phyloP scores from a whole-genome alignment of 1,140 invertebrate genomes.

The Pseudomyrmex sp. region DNA sequence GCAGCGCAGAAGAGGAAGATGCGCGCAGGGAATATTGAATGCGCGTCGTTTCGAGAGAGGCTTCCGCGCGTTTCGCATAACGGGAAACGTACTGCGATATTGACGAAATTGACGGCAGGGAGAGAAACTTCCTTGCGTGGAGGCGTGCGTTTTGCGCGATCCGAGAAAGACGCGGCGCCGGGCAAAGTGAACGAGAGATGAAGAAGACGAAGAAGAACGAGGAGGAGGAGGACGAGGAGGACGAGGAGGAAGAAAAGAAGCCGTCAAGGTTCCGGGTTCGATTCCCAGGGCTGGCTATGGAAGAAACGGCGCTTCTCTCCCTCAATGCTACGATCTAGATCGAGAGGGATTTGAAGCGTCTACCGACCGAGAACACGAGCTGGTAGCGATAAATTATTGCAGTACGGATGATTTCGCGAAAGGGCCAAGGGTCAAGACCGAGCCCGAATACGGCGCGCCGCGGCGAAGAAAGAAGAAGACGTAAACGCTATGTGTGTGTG shows the following conservation, averaged over 20 bases:
- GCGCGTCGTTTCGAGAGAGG: slow-evolving; percentile 42
- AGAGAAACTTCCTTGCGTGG: slow-evolving; percentile 28
- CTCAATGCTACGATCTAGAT: slow-evolving; percentile 78
- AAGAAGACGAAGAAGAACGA: slow-evolving; percentile 31
- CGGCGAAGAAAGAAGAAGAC: slow-evolving; percentile 83
- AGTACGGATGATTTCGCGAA: slow-evolving; percentile 77
- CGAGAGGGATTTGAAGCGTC: slow-evolving; percentile 66
- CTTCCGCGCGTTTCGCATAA: slow-evolving; percentile 54
- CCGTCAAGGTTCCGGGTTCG: slow-evolving; percentile 79
- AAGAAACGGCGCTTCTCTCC: slow-evolving; percentile 72
- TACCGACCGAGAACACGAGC: slow-evolving; percentile 66
- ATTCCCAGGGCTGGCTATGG: slow-evolving; percentile 76
- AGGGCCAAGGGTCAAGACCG: slow-evolving; percentile 66
- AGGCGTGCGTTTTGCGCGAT: slow-evolving; percentile 30
- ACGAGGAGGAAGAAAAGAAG: slow-evolving; percentile 11
- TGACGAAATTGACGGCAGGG: slow-evolving; percentile 58
- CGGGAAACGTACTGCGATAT: slow-evolving; percentile 56
- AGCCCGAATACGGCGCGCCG: slow-evolving; percentile 86
- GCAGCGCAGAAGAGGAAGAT: neutral
- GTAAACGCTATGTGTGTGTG: slow-evolving; percentile 2
- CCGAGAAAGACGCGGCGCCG: slow-evolving; percentile 12
- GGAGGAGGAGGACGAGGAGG: no score
- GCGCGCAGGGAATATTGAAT: slow-evolving; percentile 48
- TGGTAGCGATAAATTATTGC: slow-evolving; percentile 81
- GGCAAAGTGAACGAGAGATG: slow-evolving; percentile 30